Conservation (phyloP, 2,113 vertebrate genomes). For the Phylloscopus trochiloides region DNA sequence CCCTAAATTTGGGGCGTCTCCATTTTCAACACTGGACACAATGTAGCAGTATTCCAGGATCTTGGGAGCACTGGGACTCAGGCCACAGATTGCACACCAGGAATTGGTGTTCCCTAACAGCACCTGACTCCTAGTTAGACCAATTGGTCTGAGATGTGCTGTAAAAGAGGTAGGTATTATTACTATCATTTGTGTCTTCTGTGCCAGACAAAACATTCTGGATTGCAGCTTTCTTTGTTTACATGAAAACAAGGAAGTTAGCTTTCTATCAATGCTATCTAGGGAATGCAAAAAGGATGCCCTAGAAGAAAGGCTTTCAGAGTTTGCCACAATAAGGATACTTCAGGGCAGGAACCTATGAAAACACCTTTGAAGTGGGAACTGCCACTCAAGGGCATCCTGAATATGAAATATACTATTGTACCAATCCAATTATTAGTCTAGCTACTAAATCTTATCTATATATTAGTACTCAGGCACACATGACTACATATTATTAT, state of each 20-base stretch:
- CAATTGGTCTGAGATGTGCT: background rate
- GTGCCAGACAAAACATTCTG: background rate
- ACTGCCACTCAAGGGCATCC: background rate
- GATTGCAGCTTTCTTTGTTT: conserved; percentile 21
- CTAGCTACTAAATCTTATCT: background rate
- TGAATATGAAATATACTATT: background rate
- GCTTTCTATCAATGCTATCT: background rate
- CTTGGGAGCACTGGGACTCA: background rate
- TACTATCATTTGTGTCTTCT: background rate
- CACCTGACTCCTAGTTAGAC: background rate
- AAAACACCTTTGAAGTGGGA: background rate
- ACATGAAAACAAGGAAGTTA: conserved; percentile 31
- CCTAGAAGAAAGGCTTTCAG: background rate
- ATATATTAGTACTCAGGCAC: background rate
- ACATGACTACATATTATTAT: background rate
- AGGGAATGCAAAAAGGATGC: background rate
- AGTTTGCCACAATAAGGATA: background rate
- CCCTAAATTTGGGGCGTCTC: background rate
- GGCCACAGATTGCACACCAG: background rate
- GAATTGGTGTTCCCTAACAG: background rate
- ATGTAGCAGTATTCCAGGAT: background rate
- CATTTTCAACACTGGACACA: background rate
- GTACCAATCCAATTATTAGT: background rate
- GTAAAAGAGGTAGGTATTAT: background rate
- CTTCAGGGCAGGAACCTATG: background rate